Conservation (phyloP, 2,797 vertebrate species). For the Pipistrellus pipistrellus region DNA sequence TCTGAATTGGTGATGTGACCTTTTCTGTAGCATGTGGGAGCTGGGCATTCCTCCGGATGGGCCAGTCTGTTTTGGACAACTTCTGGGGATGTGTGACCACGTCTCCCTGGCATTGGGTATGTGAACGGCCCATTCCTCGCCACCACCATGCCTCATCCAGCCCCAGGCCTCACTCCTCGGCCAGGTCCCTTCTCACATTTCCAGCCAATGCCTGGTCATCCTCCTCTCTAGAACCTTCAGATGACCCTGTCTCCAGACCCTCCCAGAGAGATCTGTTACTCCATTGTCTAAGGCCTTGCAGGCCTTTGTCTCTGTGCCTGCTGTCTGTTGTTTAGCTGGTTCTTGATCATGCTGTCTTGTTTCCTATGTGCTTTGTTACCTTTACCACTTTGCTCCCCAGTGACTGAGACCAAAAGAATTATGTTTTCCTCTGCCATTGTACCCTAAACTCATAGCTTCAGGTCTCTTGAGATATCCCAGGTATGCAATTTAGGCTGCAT, state of each 20-base stretch:
- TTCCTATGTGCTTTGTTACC: neutral
- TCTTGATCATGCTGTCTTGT: neutral
- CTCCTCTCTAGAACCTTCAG: neutral
- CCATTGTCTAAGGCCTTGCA: neutral
- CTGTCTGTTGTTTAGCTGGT: neutral
- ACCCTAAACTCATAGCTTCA: neutral
- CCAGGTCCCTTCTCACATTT: neutral
- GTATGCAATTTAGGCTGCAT: neutral
- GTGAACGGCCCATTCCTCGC: conserved; percentile 41
- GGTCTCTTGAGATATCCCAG: neutral
- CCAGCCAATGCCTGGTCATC: neutral
- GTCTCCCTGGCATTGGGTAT: conserved; percentile 95
- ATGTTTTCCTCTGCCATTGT: conserved; percentile 2
- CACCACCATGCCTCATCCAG: neutral
- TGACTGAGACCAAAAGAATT: neutral
- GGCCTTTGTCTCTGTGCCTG: neutral
- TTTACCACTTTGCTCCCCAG: neutral
- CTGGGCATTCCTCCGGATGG: conserved; percentile 83
- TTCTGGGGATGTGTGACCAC: conserved; percentile 96
- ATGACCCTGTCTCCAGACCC: too few species aligned
- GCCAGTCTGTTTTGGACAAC: conserved; percentile 94
- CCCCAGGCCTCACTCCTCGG: neutral
- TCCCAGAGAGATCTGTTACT: neutral
- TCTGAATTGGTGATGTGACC: neutral
- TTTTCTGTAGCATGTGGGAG: conserved; percentile 81